Percentiles rank a stretch among this genome's conserved stretches.
Conservation (phyloP, 2,113 vertebrate genomes). For the Lasiurus borealis region DNA sequence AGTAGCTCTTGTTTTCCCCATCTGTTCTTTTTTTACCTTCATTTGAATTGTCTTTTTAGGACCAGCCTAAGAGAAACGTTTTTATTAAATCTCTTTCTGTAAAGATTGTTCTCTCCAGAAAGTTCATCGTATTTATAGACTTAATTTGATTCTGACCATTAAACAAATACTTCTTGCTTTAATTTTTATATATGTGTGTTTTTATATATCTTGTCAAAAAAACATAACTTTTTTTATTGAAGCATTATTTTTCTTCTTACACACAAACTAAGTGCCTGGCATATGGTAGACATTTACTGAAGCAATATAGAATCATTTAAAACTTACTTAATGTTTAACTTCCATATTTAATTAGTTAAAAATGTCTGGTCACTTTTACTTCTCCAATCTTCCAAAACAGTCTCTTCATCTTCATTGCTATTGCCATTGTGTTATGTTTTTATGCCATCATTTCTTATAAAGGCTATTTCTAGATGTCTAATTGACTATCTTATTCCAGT, state of each 20-base stretch:
- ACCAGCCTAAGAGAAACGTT: not conserved
- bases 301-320: conserved; percentile 11
- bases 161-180: not conserved
- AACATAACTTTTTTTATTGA: not conserved
- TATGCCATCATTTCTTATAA: conserved; percentile 34
- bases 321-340: not conserved
- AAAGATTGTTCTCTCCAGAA: not conserved
- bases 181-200: not conserved
- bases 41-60: not conserved
- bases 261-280: not conserved
- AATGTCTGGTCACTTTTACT: conserved; percentile 53
- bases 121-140: not conserved
- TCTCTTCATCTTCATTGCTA: not conserved
- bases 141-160: not conserved
- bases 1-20: not conserved
- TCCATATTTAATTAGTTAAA: conserved; percentile 65
- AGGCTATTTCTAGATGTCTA: conserved; percentile 49
- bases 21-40: not conserved
- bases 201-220: not conserved
- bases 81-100: not conserved
- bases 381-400: conserved; percentile 44
- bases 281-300: conserved; percentile 21
- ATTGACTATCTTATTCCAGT: conserved; percentile 34
- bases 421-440: conserved; percentile 42
- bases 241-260: not conserved